These are phyloP conservation scores for Agriopis marginaria DNA, from an alignment of 2,888 invertebrate genomes.

Conservation along the genomic window DNA sequence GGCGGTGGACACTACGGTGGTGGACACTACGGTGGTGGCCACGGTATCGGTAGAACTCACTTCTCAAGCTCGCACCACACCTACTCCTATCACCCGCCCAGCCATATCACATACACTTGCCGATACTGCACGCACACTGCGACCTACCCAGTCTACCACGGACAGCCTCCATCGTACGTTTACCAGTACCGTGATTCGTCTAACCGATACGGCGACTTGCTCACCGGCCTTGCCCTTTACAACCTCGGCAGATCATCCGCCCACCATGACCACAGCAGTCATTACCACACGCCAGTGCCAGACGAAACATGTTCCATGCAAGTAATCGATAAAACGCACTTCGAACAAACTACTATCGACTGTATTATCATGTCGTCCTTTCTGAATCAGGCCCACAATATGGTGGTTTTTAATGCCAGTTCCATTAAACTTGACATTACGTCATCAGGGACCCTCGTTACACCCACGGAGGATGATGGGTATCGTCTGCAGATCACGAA, in stretches of 20 bases:
- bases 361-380: constrained; percentile 80
- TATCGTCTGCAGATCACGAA: constrained; percentile 61
- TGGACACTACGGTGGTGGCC: constrained; percentile 59
- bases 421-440: constrained; percentile 66
- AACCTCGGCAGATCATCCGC: constrained; percentile 72
- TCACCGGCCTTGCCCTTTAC: constrained; percentile 76
- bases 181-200: constrained; percentile 72
- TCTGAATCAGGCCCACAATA: constrained; percentile 57
- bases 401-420: constrained; percentile 45
- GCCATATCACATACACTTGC: constrained; percentile 69
- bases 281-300: constrained; percentile 59
- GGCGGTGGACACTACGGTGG: constrained; percentile 55
- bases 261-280: constrained; percentile 55
- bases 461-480: constrained; percentile 53
- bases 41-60: constrained; percentile 53
- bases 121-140: constrained; percentile 64
- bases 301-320: constrained; percentile 75
- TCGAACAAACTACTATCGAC: constrained; percentile 72
- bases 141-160: constrained; percentile 76
- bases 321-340: constrained; percentile 65
- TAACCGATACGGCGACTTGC: constrained; percentile 67
- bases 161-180: constrained; percentile 73
- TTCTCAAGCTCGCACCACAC: constrained; percentile 70
- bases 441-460: constrained; percentile 54
- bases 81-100: constrained; percentile 77